Base-by-base conservation (phyloP, 2,888 invertebrate genomes). In the Cantharis rustica region DNA sequence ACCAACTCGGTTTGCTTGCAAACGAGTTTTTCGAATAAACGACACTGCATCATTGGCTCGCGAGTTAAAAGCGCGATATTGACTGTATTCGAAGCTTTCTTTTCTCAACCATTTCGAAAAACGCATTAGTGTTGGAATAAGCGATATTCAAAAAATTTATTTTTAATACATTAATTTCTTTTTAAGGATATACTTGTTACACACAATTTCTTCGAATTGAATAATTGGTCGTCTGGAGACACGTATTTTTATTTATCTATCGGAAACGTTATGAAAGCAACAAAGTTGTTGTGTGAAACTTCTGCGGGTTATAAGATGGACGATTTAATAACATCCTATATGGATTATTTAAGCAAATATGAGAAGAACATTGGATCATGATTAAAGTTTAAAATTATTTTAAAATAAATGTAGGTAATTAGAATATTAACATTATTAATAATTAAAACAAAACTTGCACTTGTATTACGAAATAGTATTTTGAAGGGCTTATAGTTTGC, bases 301-400 rank as follows among this genome's bases (percentile, higher is more conserved):
- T 93, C 95, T 0, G 90, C 97, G 84, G 98, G 98, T 61, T 98
- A 98, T 89, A 98, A 98, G 91, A 97, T 98, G 95, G 98, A 98
- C 86, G 98, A 98, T 87, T 91, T 98, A 72, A 92, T 98, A 83
- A 95, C 97, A 11, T 98, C 98, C 0, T 98, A 98, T 87, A 96
- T 92, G 61, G 91, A 91, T 77, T 90, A 92, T 75, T 84, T 92
- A 74, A 88, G 90, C 72, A 78, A 77, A 69, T 80, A 79, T 27
- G 75, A 73, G 26, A 72, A 71, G 31, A 31, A 13, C 5, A 31
- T 5, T 13, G 5, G 13, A 31, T 31, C 13, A 0, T n/a, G 1
- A 31, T 31, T 31, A 0, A 13, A 31, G 31, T 31, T 31, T 13
- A n/a, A 31, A 26, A 68, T 27, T 27, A 68, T 9, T 23, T 68